phyloP scores from a whole-genome alignment of 2,888 invertebrate genomes.

The Galerucella pusilla region DNA sequence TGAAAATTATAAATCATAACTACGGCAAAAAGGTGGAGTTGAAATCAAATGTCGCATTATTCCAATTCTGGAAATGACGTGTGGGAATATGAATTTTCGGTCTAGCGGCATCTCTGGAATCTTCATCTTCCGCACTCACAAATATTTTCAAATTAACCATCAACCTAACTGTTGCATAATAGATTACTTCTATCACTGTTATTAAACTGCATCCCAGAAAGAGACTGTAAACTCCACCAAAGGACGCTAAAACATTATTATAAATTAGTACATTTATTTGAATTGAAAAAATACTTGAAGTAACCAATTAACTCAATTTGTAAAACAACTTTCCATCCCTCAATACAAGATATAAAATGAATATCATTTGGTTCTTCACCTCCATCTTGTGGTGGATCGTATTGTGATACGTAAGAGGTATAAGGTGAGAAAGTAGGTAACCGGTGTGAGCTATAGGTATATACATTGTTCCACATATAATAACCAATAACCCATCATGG shows the following conservation, averaged over 20 bases:
- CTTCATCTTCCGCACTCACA: conserved; percentile 34
- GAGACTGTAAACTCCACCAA: conserved; percentile 64
- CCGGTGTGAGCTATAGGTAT: too few species aligned
- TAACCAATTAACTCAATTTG: too few species aligned
- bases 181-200: conserved; percentile 62
- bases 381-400: too few species aligned
- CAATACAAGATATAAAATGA: too few species aligned
- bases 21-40: conserved; percentile 18
- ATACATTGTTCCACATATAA: too few species aligned
- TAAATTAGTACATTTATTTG: not conserved
- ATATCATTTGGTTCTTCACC: too few species aligned
- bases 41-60: conserved; percentile 1
- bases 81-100: not conserved
- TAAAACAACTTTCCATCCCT: too few species aligned
- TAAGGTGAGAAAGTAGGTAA: too few species aligned
- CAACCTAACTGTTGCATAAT: conserved; percentile 58
- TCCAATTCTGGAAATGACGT: not conserved
- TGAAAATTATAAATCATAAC: not conserved
- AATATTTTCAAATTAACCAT: conserved; percentile 50
- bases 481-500: too few species aligned
- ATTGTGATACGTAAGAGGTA: too few species aligned
- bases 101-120: conserved; percentile 9
- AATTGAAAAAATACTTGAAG: too few species aligned
- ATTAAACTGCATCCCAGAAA: conserved; percentile 64
- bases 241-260: conserved; percentile 60